Evolutionary conservation across 2,797 vertebrate genomes (phyloP).

Genomic region (Mormyrus proboscirostris): DNA sequence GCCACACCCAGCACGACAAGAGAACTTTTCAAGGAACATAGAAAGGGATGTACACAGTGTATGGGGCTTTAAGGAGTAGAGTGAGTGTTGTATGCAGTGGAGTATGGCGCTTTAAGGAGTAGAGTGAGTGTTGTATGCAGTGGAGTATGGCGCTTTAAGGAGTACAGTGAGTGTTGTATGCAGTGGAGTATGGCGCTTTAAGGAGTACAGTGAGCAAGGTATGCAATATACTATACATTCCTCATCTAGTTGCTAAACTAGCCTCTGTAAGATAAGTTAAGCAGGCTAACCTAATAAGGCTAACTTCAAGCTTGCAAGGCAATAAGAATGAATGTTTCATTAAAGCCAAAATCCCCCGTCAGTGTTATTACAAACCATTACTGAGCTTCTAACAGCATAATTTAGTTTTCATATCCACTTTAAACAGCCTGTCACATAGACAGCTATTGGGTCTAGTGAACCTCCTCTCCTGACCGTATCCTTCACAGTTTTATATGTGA

Average conservation of each 20-base stretch:
- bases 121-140: neutral
- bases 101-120: neutral
- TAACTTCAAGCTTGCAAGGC: neutral
- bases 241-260: neutral
- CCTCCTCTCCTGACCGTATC: neutral
- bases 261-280: neutral
- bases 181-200: neutral
- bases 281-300: neutral
- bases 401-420: slow-evolving; percentile 18
- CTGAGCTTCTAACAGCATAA: slow-evolving; percentile 2
- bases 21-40: neutral
- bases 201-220: neutral
- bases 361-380: slow-evolving; percentile 17
- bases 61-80: neutral
- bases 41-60: neutral
- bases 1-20: neutral
- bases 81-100: neutral
- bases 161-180: neutral
- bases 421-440: slow-evolving; percentile 2
- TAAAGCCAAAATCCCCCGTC: slow-evolving; percentile 7
- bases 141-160: neutral
- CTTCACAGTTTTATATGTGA: neutral
- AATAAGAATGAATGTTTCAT: neutral
- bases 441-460: neutral
- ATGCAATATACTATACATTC: neutral